Evolutionary conservation across 2,113 vertebrate species (phyloP), one percentile per base, ranked within the genome.

Genomic region (Pheucticus melanocephalus): DNA sequence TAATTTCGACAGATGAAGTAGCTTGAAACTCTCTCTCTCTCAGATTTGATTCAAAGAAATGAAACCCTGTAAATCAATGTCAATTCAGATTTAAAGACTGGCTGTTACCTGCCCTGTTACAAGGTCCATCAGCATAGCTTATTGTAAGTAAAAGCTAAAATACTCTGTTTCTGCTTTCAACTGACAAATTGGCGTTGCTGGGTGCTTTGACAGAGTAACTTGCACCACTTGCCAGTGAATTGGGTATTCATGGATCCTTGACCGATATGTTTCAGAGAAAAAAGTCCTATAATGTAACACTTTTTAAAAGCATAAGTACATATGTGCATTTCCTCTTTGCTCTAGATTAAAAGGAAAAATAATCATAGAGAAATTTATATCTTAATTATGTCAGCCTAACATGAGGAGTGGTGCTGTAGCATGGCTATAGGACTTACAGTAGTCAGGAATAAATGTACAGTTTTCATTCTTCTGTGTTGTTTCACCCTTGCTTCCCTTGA

Each of bases 61-160:
- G 82, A 78, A 94, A 89, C 90, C 80, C 84, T 79, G 77, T 96
- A 96, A 97, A 96, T 97, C 96, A 96, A 69, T 37, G 31, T 96
- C 96, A 91, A 44, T 95, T 97, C 80, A 93, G 31, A 92, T 97
- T 94, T 94, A 84, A 97, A 83, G 79, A 78, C 91, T 87, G 89
- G 37, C 80, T 96, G 90, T 92, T 92, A 93, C 82, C 90, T 96
- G 56, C 73, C 57, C 79, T 80, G 88, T 96, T 94, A 88, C 61
- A n/a, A 88, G 93, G 81, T 92, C 95, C 94, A 76, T 96, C 94
- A 94, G 51, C 83, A 78, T 56, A 85, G 68, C 76, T 94, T 82
- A 94, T 84, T 89, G 82, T 96, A 97, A 94, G 85, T 88, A 90
- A 96, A 97, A 94, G 75, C 82, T 65, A 39, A 96, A 97, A 95